Base-by-base conservation (phyloP, 2,888 invertebrate species). In the Alviniconcha strummeri region DNA sequence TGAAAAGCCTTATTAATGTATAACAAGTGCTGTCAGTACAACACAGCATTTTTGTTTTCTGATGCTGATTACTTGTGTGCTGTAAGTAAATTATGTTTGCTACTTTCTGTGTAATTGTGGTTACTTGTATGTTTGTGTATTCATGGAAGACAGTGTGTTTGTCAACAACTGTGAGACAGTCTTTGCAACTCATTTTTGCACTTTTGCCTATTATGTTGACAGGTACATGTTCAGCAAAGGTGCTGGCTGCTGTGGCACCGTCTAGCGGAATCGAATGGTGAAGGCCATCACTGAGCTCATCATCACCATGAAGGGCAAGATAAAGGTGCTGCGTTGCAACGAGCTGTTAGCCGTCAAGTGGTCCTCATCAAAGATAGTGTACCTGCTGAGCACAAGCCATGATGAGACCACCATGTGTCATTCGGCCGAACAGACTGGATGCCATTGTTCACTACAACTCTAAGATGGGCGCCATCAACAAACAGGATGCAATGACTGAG, bases 381-480 rank as follows among this genome's bases (percentile, higher is more conserved):
- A 75, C 55, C 13, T 75, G 52, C 52, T 75, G 52, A 15, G 52
- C 75, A 75, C 75, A 36, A 75, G 19, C 54, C 75, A 75, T 52
- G 75, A 75, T 7, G 75, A 72, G 72, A 72, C 15, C 72, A 72
- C 72, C 72, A 3, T 72, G n/a, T 11, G 36, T n/a, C 72, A 2
- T n/a, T 15, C 15, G 69, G 64, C 17, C 19, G 8, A 60, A 13
- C 8, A 9, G 74, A 19, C 36, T 56, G 9, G 56, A 83, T 72
- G 72, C 77, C 57, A 56, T 75, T 52, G 74, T 55, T 13, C 54
- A 75, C 54, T 75, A 75, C 74, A 75, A 75, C 54, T 75, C 74
- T 5, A 54, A 75, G 13, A 75, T 75, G 74, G 74, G 74, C 52
- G 74, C 74, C 15, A 55, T 75, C 15, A 55, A 75, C 17, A 75